A percentile compares a stretch with the other conserved stretches of the same genome.
Conservation (phyloP, 2,113 vertebrate genomes). For the Stercorarius parasiticus region DNA sequence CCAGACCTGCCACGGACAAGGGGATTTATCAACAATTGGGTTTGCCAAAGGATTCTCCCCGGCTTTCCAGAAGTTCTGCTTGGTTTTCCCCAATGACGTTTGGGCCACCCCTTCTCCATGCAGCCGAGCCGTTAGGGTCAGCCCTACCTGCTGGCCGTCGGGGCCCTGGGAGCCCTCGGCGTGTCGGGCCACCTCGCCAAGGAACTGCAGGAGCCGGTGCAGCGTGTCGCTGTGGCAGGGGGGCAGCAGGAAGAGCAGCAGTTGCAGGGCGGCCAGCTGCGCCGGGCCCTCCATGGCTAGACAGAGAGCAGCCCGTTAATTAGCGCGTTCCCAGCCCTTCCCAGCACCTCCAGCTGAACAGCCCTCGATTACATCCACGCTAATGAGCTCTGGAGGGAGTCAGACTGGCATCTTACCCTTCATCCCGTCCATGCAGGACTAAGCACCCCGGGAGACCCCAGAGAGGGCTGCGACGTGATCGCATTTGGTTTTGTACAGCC, state of each 20-base stretch:
- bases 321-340: not conserved
- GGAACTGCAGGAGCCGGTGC: conserved; percentile 82
- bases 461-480: not conserved
- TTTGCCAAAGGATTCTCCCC: not conserved
- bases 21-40: too few relatives aligned
- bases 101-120: rapidly evolving
- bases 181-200: conserved; percentile 81
- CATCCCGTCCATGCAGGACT: rapidly evolving
- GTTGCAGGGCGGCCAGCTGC: conserved; percentile 83
- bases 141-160: conserved; percentile 79
- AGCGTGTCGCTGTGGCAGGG: conserved; percentile 91
- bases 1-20: not conserved
- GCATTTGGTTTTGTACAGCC: rapidly evolving
- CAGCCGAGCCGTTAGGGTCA: rapidly evolving
- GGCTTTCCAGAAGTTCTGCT: not conserved
- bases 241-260: conserved; percentile 89
- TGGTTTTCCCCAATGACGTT: rapidly evolving
- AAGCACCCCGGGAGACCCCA: not conserved
- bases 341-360: not conserved
- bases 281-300: conserved; percentile 77
- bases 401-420: not conserved
- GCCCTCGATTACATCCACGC: rapidly evolving
- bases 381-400: not conserved
- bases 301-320: not conserved
- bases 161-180: conserved; percentile 77